phyloP scores from a whole-genome alignment of 2,113 vertebrate species.

The Callopanchax toddi region DNA sequence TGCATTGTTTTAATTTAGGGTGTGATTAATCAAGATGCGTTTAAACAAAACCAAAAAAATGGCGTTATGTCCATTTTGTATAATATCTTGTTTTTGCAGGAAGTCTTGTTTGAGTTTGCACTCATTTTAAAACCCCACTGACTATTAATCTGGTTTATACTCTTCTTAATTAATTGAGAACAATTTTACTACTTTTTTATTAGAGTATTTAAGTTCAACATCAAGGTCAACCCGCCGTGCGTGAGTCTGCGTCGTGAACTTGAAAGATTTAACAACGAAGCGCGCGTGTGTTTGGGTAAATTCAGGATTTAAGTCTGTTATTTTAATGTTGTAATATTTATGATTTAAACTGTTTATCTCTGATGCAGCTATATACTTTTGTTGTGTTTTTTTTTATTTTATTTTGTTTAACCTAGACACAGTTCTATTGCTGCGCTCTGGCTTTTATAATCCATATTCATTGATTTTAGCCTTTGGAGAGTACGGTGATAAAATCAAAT shows the following conservation, averaged over 20 bases:
- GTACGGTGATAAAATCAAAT: conserved; percentile 1
- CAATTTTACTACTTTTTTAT: conserved; percentile 17
- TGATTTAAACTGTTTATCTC: conserved; percentile 9
- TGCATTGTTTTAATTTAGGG: not conserved
- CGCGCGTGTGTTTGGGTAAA: not conserved
- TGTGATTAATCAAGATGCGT: too few species aligned
- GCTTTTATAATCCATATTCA: conserved; percentile 28
- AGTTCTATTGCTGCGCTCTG: not conserved
- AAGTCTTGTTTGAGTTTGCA: too few species aligned
- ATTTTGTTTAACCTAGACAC: not conserved
- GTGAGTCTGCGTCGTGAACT: conserved; percentile 57
- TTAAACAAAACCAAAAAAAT: too few species aligned
- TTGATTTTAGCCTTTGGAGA: conserved; percentile 12
- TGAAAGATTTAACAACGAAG: conserved; percentile 42
- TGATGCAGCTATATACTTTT: not conserved
- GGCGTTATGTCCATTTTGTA: too few species aligned
- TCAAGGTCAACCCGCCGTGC: conserved; percentile 67
- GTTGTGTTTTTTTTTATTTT: not conserved
- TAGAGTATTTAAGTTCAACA: conserved; percentile 65
- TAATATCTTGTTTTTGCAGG: too few species aligned
- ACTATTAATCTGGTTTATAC: not conserved
- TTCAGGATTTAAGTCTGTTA: not conserved
- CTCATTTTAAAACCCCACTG: too few species aligned
- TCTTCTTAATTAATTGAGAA: conserved; percentile 8
- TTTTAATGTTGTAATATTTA: not conserved